Evolutionary conservation across 2,888 invertebrate species (phyloP).

Genomic region (Sarcophaga rosellei): DNA sequence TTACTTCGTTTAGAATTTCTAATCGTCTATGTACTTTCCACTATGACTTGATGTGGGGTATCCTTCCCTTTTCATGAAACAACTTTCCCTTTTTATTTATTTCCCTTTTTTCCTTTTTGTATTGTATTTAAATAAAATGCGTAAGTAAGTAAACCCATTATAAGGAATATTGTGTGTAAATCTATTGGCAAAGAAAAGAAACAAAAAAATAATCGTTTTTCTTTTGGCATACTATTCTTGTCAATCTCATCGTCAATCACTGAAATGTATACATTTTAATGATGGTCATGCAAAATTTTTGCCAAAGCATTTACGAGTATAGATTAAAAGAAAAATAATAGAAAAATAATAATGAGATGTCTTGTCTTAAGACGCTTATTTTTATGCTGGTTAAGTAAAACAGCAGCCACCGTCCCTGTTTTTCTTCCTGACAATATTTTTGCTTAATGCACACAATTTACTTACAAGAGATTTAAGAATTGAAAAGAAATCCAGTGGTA

Average conservation of each 20-base stretch:
- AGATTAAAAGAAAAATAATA: constrained; percentile 23
- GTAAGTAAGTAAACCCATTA: constrained; percentile 37
- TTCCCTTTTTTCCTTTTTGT: neutral
- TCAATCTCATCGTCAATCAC: constrained; percentile 69
- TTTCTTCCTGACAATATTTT: neutral
- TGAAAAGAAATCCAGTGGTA: too few relatives aligned
- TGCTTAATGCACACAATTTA: constrained; percentile 35
- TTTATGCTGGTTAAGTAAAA: constrained; percentile 57
- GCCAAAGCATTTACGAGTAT: neutral
- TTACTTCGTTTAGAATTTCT: too few relatives aligned
- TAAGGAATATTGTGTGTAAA: constrained; percentile 19
- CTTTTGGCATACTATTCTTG: constrained; percentile 12
- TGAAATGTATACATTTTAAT: constrained; percentile 78
- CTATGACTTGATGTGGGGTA: neutral
- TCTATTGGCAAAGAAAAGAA: constrained; percentile 31
- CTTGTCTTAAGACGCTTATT: constrained; percentile 44
- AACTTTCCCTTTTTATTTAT: constrained; percentile 14
- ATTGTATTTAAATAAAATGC: constrained; percentile 29
- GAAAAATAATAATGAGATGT: constrained; percentile 48
- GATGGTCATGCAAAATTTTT: constrained; percentile 75
- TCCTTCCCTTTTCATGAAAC: neutral
- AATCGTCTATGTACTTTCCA: too few relatives aligned
- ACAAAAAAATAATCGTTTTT: constrained; percentile 6
- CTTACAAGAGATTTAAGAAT: constrained; percentile 36
- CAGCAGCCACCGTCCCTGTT: neutral